phyloP scores from a whole-genome alignment of 2,797 vertebrate species.

The Pitangus sulphuratus region DNA sequence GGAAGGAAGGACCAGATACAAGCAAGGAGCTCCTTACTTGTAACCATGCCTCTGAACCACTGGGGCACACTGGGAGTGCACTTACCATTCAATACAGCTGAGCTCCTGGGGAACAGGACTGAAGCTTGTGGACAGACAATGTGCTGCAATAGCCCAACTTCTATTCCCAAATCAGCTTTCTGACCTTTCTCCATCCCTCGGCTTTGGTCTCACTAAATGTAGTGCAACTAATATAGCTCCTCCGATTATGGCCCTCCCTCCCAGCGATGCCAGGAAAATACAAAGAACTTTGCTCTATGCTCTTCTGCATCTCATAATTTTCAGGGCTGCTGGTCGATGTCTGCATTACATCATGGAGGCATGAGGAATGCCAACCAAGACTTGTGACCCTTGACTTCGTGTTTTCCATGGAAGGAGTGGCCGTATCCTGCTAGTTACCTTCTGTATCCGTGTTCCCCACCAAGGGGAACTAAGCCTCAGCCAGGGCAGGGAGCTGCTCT shows the following conservation, averaged over 20 bases:
- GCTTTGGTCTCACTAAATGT: neutral
- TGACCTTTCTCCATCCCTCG: neutral
- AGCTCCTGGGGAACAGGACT: neutral
- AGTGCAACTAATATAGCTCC: neutral
- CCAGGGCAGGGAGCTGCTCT: neutral
- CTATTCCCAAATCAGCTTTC: neutral
- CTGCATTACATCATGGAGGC: neutral
- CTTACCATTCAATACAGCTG: neutral
- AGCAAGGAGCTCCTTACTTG: neutral
- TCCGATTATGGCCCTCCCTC: neutral
- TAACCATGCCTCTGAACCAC: neutral
- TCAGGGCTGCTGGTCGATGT: neutral
- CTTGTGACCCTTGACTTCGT: neutral
- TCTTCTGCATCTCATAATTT: neutral
- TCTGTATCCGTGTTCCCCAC: rapidly evolving
- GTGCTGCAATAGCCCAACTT: rapidly evolving
- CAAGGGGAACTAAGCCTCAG: neutral
- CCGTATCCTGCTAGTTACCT: neutral
- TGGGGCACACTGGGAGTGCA: rapidly evolving
- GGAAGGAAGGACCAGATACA: neutral
- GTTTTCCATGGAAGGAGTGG: neutral
- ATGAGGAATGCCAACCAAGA: neutral
- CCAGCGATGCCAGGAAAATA: neutral
- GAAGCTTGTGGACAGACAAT: rapidly evolving
- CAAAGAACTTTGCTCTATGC: neutral